These are phyloP conservation scores for Cistogaster globosa DNA, from an alignment of 2,888 invertebrate species.

Conservation along the genomic window DNA sequence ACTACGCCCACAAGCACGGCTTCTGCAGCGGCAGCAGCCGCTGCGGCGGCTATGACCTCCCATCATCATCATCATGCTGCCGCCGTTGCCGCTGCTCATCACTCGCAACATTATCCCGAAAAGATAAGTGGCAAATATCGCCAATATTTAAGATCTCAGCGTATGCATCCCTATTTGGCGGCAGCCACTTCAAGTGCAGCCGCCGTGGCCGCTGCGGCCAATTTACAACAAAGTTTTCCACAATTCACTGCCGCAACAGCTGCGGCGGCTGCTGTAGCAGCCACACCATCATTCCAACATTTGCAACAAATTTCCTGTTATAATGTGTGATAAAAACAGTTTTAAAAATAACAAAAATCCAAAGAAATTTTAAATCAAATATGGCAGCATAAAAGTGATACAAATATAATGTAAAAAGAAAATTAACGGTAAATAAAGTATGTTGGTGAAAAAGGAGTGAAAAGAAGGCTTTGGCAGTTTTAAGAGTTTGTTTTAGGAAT, in stretches of 20 bases:
- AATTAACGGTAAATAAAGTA: conserved; percentile 15
- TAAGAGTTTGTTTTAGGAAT: neutral
- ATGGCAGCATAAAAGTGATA: conserved; percentile 69
- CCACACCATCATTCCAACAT: conserved; percentile 83
- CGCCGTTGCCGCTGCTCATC: conserved; percentile 68
- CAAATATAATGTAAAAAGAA: conserved; percentile 9
- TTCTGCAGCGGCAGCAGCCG: conserved; percentile 63
- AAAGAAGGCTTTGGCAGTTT: conserved; percentile 22
- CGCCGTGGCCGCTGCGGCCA: conserved; percentile 79
- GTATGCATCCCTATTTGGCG: conserved; percentile 85
- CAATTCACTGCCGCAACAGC: conserved; percentile 82
- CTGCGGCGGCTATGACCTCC: conserved; percentile 49
- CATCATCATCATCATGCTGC: conserved; percentile 68
- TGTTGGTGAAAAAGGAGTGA: neutral
- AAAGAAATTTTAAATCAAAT: conserved; percentile 50
- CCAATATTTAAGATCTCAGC: conserved; percentile 85
- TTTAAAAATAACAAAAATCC: conserved; percentile 51
- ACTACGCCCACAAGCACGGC: conserved; percentile 59
- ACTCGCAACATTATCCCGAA: conserved; percentile 74
- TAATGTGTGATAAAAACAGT: conserved; percentile 84
- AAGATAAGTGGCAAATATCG: conserved; percentile 84
- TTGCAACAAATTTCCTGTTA: conserved; percentile 85
- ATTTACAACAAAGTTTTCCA: conserved; percentile 83
- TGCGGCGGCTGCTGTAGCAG: conserved; percentile 76
- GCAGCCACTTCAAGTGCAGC: conserved; percentile 83